phyloP scores from a whole-genome alignment of 2,113 vertebrate genomes.

The Cavia porcellus region DNA sequence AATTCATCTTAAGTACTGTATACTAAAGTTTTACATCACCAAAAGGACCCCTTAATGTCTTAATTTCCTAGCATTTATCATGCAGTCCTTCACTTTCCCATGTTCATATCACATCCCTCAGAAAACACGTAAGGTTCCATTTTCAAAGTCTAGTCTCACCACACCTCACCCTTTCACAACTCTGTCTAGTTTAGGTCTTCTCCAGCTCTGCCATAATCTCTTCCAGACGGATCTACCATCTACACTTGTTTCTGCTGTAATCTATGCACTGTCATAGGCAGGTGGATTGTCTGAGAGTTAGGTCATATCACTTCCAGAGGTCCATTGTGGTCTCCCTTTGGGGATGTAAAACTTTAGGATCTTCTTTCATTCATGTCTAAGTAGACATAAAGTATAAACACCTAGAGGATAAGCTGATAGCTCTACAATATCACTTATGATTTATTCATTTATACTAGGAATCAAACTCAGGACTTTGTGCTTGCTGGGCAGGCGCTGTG shows the following conservation, averaged over 20 bases:
- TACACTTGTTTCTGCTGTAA: neutral
- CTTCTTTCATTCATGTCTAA: neutral
- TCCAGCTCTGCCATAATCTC: neutral
- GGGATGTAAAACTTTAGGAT: neutral
- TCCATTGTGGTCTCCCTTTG: neutral
- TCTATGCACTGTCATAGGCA: neutral
- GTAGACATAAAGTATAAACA: neutral
- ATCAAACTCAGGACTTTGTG: too few relatives aligned
- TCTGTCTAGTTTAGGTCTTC: neutral
- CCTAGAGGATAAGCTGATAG: neutral
- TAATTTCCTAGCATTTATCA: neutral
- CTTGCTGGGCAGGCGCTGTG: too few relatives aligned
- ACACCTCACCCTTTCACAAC: neutral
- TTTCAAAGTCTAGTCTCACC: neutral
- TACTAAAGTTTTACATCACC: neutral
- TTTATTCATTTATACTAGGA: neutral
- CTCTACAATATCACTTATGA: neutral
- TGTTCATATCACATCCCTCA: neutral
- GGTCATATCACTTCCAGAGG: neutral
- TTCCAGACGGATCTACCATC: neutral
- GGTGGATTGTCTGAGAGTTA: neutral
- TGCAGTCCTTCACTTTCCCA: neutral
- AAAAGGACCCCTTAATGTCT: neutral
- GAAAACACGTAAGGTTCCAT: neutral
- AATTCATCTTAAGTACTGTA: neutral